Conservation (phyloP, 2,797 vertebrate genomes). For the Chrosomus eos region DNA sequence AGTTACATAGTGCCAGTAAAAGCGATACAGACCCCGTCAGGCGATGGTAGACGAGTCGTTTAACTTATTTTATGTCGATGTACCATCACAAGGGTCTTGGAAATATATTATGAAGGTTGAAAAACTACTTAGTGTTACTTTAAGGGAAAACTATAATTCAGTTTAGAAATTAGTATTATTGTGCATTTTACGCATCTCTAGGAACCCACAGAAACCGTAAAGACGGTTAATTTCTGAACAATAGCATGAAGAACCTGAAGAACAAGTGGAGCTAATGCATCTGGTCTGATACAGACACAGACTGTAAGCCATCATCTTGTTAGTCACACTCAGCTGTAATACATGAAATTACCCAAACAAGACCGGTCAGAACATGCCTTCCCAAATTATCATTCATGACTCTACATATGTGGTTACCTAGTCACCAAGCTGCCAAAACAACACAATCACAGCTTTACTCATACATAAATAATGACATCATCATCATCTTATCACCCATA, state of each 20-base stretch:
- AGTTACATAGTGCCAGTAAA: too few species aligned
- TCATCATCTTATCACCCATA: slow-evolving; percentile 53
- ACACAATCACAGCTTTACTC: slow-evolving; percentile 56
- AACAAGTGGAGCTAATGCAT: background rate
- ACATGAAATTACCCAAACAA: slow-evolving; percentile 49
- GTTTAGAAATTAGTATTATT: background rate
- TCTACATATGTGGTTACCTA: slow-evolving; percentile 50
- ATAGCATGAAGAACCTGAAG: background rate
- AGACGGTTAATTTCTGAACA: background rate
- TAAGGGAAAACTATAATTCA: background rate
- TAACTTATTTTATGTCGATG: too few species aligned
- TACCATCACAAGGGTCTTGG: too few species aligned
- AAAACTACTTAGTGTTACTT: too few species aligned
- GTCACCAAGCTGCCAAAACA: slow-evolving; percentile 61
- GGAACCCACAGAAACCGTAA: background rate
- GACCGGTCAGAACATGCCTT: background rate
- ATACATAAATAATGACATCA: slow-evolving; percentile 65
- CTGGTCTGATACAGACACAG: background rate
- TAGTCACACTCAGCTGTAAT: slow-evolving; percentile 39
- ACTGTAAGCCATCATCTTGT: slow-evolving; percentile 14
- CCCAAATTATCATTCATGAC: slow-evolving; percentile 12
- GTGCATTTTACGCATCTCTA: background rate
- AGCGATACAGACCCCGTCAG: too few species aligned
- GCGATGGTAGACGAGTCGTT: too few species aligned
- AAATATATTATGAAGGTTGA: too few species aligned